These are phyloP conservation scores for Helobdella robusta DNA, from an alignment of 2,888 invertebrate species.

Conservation along the genomic window DNA sequence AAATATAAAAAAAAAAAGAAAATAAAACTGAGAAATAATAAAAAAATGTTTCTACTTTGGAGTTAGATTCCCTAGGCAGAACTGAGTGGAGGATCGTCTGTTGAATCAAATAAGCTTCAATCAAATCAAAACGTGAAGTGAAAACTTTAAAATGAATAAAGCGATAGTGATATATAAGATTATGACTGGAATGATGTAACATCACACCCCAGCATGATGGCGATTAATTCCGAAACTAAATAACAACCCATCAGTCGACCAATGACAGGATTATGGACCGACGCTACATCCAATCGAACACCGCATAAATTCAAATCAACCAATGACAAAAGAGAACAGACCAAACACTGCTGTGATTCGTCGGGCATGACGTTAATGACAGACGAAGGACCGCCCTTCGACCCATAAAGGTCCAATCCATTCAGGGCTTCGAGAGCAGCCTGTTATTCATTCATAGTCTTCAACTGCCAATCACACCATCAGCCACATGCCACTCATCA, in stretches of 20 bases:
- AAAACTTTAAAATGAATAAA: too few species aligned
- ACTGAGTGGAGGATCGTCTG: constrained; percentile 71
- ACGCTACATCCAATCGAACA: not conserved
- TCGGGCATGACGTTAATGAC: constrained; percentile 95
- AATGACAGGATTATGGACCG: not conserved
- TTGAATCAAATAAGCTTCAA: not conserved
- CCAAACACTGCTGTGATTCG: constrained; percentile 94
- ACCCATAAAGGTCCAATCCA: constrained; percentile 89
- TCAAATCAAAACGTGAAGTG: not conserved
- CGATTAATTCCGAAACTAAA: not conserved
- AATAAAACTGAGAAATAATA: not conserved
- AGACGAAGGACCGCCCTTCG: constrained; percentile 87
- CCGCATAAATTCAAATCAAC: not conserved
- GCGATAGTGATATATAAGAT: not conserved
- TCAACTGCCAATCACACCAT: too few species aligned
- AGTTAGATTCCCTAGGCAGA: constrained; percentile 55
- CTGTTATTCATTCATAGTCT: too few species aligned
- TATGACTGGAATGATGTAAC: not conserved
- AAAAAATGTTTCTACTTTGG: constrained; percentile 46
- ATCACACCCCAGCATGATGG: too few species aligned
- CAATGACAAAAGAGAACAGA: constrained; percentile 27
- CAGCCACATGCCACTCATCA: too few species aligned
- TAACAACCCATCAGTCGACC: not conserved
- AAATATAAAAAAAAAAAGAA: not conserved
- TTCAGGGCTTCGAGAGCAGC: constrained; percentile 96